Percentiles rank a stretch among this genome's conserved stretches.
phyloP scores from a whole-genome alignment of 2,797 vertebrate species.

The Clarias fuscus region DNA sequence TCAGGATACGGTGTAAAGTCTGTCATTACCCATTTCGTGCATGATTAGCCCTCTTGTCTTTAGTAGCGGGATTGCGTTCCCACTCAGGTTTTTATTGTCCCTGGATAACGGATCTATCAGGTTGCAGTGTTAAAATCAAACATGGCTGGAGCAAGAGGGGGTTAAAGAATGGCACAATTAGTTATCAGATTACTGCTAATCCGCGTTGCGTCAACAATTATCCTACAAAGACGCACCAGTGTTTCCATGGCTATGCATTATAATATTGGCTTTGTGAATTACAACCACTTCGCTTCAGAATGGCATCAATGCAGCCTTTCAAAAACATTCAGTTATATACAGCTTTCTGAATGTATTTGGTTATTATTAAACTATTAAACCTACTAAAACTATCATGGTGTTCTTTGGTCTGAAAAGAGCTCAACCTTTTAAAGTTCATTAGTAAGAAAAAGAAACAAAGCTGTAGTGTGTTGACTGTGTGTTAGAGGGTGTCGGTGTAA shows the following conservation, averaged over 20 bases:
- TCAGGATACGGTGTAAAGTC: slow-evolving; percentile 32
- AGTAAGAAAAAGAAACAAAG: background rate
- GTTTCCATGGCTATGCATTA: slow-evolving; percentile 66
- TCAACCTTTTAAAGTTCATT: background rate
- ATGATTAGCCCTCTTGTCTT: slow-evolving; percentile 57
- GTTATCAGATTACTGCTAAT: slow-evolving; percentile 77
- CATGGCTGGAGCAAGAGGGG: slow-evolving; percentile 50
- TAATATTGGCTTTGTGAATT: slow-evolving; percentile 46
- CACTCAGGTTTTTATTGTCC: slow-evolving; percentile 57
- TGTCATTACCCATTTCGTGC: slow-evolving; percentile 52
- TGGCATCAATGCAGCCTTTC: background rate
- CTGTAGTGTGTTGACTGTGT: slow-evolving; percentile 1
- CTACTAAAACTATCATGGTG: background rate
- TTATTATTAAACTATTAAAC: background rate
- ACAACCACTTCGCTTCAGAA: slow-evolving; percentile 2
- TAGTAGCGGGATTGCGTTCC: slow-evolving; percentile 60
- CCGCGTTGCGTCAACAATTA: slow-evolving; percentile 60
- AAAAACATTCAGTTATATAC: background rate
- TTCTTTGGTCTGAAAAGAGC: no score
- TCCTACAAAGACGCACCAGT: slow-evolving; percentile 56
- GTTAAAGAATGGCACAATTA: slow-evolving; percentile 71
- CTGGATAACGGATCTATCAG: slow-evolving; percentile 72
- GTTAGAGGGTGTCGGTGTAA: background rate
- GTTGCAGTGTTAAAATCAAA: slow-evolving; percentile 69
- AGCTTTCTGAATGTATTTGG: background rate